These are phyloP conservation scores for Meganola albula DNA, from an alignment of 2,888 invertebrate genomes.

Conservation along the genomic window DNA sequence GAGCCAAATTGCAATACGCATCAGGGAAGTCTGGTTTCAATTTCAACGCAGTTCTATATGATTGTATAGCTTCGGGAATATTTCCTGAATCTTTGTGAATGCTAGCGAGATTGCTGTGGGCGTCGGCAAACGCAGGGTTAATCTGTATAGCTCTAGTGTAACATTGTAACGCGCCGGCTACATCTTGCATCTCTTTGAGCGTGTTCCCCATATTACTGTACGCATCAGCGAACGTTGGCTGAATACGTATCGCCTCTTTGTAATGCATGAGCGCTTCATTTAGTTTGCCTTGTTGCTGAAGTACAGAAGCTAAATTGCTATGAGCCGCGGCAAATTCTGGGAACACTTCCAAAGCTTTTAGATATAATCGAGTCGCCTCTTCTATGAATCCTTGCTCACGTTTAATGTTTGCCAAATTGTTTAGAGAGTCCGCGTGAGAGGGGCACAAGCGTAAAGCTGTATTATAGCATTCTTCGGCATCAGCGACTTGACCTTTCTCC, in stretches of 20 bases:
- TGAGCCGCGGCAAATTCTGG: conserved; percentile 99
- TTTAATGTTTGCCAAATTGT: conserved; percentile 99
- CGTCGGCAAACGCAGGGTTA: conserved; percentile 99
- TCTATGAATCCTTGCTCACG: conserved; percentile 99
- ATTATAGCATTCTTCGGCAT: conserved; percentile 99
- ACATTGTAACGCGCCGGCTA: conserved; percentile 97
- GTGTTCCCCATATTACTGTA: conserved; percentile 99
- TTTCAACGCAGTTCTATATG: conserved; percentile 97
- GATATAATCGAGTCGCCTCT: conserved; percentile 96
- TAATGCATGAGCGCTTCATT: conserved; percentile 99
- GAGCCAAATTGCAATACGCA: conserved; percentile 99
- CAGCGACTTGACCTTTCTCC: conserved; percentile 97
- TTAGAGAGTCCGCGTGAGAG: conserved; percentile 98
- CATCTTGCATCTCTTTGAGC: conserved; percentile 99
- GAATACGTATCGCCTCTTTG: conserved; percentile 98
- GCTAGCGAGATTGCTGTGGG: conserved; percentile 98
- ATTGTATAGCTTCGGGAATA: conserved; percentile 98
- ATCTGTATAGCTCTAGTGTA: conserved; percentile 99
- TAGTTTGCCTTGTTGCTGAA: conserved; percentile 98
- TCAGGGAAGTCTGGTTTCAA: conserved; percentile 99
- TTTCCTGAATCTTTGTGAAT: conserved; percentile 99
- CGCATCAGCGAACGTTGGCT: conserved; percentile 99
- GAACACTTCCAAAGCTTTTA: conserved; percentile 95
- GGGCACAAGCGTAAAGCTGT: conserved; percentile 96
- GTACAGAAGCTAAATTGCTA: conserved; percentile 97